A percentile compares a stretch with the other conserved stretches of the same genome.
These are phyloP conservation scores for Melipona quadrifasciata DNA, from an alignment of 1,140 invertebrate genomes.

Conservation along the genomic window DNA sequence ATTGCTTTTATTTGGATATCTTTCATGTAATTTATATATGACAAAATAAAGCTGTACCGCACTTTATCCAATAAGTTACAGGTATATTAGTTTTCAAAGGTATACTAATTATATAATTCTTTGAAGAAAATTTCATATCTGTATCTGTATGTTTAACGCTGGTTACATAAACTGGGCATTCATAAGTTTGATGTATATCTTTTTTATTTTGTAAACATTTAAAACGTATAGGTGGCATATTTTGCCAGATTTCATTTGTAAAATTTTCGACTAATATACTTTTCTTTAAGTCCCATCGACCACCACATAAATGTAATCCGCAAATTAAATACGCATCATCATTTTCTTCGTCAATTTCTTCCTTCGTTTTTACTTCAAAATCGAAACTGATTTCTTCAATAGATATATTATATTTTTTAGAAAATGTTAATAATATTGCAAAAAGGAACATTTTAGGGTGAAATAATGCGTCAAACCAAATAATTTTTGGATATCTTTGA, in stretches of 20 bases:
- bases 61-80: slow-evolving; percentile 91
- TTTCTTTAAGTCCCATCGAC: slow-evolving; percentile 87
- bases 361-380: slow-evolving; percentile 78
- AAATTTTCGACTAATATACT: slow-evolving; percentile 86
- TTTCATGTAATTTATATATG: slow-evolving; percentile 77
- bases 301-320: slow-evolving; percentile 92
- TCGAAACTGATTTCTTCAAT: slow-evolving; percentile 84
- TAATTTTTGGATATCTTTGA: slow-evolving; percentile 83
- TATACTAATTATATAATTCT: slow-evolving; percentile 91
- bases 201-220: slow-evolving; percentile 82
- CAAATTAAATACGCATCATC: slow-evolving; percentile 89
- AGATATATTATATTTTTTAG: slow-evolving; percentile 83
- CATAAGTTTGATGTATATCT: slow-evolving; percentile 84
- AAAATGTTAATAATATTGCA: slow-evolving; percentile 85
- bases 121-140: slow-evolving; percentile 85
- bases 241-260: slow-evolving; percentile 90
- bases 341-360: slow-evolving; percentile 44
- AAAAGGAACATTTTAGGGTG: slow-evolving; percentile 88
- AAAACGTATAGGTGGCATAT: slow-evolving; percentile 89
- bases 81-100: slow-evolving; percentile 86
- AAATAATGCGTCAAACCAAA: slow-evolving; percentile 87
- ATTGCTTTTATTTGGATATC: slow-evolving; percentile 3
- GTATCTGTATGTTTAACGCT: slow-evolving; percentile 87
- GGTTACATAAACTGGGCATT: slow-evolving; percentile 93
- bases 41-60: slow-evolving; percentile 91